phyloP scores from a whole-genome alignment of 2,888 invertebrate species.

The Pseudoips prasinana region DNA sequence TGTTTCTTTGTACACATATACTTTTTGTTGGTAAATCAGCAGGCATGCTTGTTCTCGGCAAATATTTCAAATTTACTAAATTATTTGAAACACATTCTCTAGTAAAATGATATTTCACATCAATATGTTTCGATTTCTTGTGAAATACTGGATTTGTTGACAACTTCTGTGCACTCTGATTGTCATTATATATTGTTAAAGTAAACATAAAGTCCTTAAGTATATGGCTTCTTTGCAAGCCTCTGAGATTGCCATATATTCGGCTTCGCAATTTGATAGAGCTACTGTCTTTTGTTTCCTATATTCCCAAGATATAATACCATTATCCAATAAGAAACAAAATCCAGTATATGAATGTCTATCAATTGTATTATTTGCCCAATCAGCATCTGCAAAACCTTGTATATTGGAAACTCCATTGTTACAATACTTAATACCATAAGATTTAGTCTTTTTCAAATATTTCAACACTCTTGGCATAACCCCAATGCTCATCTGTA shows the following conservation, averaged over 20 bases:
- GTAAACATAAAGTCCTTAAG: constrained; percentile 6
- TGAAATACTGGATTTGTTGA: constrained; percentile 9
- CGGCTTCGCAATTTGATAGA: constrained; percentile 15
- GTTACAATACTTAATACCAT: constrained; percentile 19
- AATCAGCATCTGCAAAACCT: constrained; percentile 27
- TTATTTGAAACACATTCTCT: constrained; percentile 3
- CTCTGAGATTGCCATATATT: constrained; percentile 10
- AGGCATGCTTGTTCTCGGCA: too few relatives aligned
- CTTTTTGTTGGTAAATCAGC: too few relatives aligned
- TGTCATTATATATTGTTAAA: constrained; percentile 10
- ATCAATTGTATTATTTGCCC: constrained; percentile 11
- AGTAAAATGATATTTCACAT: constrained; percentile 6
- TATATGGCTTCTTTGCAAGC: constrained; percentile 7
- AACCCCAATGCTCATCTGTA: constrained; percentile 14
- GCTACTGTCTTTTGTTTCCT: constrained; percentile 21
- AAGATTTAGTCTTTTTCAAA: constrained; percentile 11
- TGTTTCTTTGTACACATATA: too few relatives aligned
- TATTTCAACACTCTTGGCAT: constrained; percentile 19
- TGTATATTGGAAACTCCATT: constrained; percentile 5
- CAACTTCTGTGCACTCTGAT: constrained; percentile 12
- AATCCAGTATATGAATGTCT: constrained; percentile 22
- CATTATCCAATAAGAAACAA: constrained; percentile 16
- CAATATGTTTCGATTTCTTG: constrained; percentile 9
- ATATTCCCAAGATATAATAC: constrained; percentile 18
- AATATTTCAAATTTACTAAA: too few relatives aligned